Conservation (phyloP, 2,888 invertebrate genomes). For the Drosophila emarginata region DNA sequence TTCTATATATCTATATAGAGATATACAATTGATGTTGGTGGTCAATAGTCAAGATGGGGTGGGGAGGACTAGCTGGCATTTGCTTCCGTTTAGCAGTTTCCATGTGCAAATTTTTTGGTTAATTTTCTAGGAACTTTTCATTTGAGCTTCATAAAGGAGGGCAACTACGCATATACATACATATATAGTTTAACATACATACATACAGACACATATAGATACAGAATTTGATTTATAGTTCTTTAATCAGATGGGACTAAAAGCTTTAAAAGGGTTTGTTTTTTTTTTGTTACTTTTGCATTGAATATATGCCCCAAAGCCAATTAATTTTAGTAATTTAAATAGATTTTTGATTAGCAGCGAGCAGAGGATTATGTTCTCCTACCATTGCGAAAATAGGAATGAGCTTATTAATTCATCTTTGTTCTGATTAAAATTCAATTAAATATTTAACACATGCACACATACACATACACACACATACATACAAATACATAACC, state of each 20-base stretch:
- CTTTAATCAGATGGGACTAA: background rate
- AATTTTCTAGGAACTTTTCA: slow-evolving; percentile 41
- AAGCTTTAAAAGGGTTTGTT: background rate
- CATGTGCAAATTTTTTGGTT: background rate
- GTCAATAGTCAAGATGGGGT: background rate
- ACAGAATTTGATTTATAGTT: background rate
- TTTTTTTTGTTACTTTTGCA: background rate
- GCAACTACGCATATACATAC: slow-evolving; percentile 10
- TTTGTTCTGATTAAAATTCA: slow-evolving; percentile 15
- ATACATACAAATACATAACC: background rate
- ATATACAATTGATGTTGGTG: background rate
- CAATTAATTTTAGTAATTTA: background rate
- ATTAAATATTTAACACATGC: slow-evolving; percentile 22
- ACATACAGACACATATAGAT: slow-evolving; percentile 18
- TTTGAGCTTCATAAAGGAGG: slow-evolving; percentile 41
- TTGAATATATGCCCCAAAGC: background rate
- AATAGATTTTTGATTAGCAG: slow-evolving; percentile 1
- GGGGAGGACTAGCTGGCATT: background rate
- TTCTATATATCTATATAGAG: background rate
- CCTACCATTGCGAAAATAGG: background rate
- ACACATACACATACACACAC: background rate
- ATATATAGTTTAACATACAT: slow-evolving; percentile 11
- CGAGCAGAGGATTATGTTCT: background rate
- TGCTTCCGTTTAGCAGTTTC: background rate
- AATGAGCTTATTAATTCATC: background rate